Percentiles rank a stretch among this genome's conserved stretches.
phyloP scores from a whole-genome alignment of 1,140 invertebrate species.

The Homalodisca vitripennis region DNA sequence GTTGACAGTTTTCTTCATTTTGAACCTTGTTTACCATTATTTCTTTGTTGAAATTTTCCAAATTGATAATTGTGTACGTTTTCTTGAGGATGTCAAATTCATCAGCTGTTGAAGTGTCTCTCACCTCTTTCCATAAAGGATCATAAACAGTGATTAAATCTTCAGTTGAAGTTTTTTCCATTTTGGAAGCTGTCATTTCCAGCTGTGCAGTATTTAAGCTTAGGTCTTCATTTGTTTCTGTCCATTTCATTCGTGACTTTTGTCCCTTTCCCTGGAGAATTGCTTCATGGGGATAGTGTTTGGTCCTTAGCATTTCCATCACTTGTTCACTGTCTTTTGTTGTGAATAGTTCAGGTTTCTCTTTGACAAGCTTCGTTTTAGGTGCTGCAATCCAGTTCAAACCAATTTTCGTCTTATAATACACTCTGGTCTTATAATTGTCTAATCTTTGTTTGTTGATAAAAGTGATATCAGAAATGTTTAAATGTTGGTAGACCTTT shows the following conservation, averaged over 20 bases:
- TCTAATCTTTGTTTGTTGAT: conserved; percentile 4
- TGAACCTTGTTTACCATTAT: too few relatives aligned
- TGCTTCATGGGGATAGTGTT: background rate
- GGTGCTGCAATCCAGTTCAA: background rate
- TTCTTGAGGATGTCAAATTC: background rate
- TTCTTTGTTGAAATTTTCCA: background rate
- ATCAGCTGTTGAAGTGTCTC: background rate
- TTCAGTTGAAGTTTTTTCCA: background rate
- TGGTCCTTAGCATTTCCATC: conserved; percentile 16
- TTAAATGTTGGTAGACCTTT: background rate
- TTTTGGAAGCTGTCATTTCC: conserved; percentile 18
- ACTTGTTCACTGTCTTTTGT: conserved; percentile 21
- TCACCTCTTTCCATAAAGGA: background rate
- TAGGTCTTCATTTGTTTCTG: background rate
- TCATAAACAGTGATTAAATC: conserved; percentile 2
- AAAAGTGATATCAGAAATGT: background rate
- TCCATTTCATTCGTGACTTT: conserved; percentile 5
- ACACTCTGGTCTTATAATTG: conserved; percentile 12
- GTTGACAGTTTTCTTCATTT: too few relatives aligned
- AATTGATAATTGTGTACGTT: background rate
- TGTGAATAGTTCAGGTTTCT: background rate
- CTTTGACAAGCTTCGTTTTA: too few relatives aligned
- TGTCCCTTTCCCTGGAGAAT: background rate
- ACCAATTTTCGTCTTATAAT: background rate
- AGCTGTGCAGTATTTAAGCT: background rate